Evolutionary conservation across 1,140 invertebrate genomes (phyloP), one percentile per base, ranked within the genome.

Genomic region (Drosophila kanapiae): DNA sequence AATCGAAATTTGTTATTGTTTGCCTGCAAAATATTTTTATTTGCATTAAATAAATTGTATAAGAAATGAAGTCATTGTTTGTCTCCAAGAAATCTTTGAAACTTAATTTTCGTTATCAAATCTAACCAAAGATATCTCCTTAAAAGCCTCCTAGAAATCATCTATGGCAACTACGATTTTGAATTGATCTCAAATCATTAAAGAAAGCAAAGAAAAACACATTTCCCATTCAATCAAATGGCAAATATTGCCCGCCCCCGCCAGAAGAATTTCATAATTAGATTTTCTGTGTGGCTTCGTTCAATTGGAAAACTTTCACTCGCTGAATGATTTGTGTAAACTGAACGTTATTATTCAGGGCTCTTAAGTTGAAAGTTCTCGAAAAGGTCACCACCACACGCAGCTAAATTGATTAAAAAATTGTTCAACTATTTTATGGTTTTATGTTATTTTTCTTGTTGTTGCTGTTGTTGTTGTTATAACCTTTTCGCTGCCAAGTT

Each of bases 371-470:
- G 29, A 18, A 75, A 64, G 14, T 33, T 63, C 18, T 54, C 16
- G n/a, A 48, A 65, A 60, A 75, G 70, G 49, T 75, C 59, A 48
- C 48, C 37, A 13, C 4, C 31, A 31, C 8, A 56, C 45, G 53
- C 38, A 58, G 51, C 65, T 9, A 76, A 76, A 65, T 76, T 76
- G 60, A 76, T 76, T 75, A 49, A 57, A 72, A 75, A 64, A 75
- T 61, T 40, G 29, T 65, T 76, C 45, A 75, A 76, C 48, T 75
- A 64, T 65, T 75, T 75, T 63, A 57, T 64, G 43, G 53, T 43
- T 58, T 47, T 35, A 27, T 45, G 48, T 42, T 40, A 18, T 23
- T 23, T 38, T 56, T 56, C n/a, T n/a, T n/a, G n/a, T n/a, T n/a
- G n/a, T n/a, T n/a, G n/a, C n/a, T n/a, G n/a, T n/a, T 38, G 60